Evolutionary conservation across 2,888 invertebrate species (phyloP).

Genomic region (Meliscaeva auricollis): DNA sequence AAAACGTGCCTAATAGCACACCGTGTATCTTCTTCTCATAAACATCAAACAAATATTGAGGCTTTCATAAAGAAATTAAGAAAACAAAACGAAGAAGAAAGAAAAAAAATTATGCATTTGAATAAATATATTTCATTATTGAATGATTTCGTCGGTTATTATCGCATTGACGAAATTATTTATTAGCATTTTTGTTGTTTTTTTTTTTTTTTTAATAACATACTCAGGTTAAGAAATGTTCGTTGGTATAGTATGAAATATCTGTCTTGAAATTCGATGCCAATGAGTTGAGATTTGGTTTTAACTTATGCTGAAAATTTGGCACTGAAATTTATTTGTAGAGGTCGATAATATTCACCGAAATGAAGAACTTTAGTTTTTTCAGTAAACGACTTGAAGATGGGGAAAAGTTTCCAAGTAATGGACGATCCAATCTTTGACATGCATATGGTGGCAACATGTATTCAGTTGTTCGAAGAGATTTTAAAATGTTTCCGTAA

Average conservation of each 20-base stretch:
- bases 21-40: constrained; percentile 1
- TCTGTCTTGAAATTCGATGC: constrained; percentile 66
- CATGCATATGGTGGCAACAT: too few relatives aligned
- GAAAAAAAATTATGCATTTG: constrained; percentile 53
- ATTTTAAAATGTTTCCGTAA: too few relatives aligned
- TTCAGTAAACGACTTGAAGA: too few relatives aligned
- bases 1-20: constrained; percentile 12
- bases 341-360: not conserved
- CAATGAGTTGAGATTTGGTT: constrained; percentile 51
- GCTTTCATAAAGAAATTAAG: constrained; percentile 34
- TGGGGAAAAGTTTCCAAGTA: too few relatives aligned
- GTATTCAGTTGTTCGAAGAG: too few relatives aligned
- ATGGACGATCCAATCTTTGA: too few relatives aligned
- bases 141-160: constrained; percentile 64
- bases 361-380: too few relatives aligned
- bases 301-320: constrained; percentile 22
- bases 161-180: constrained; percentile 66
- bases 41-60: not conserved
- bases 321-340: constrained; percentile 1
- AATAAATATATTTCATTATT: constrained; percentile 51
- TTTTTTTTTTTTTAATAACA: constrained; percentile 3
- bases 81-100: constrained; percentile 6
- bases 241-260: too few relatives aligned
- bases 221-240: constrained; percentile 62
- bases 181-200: constrained; percentile 72